A percentile compares a stretch with the other conserved stretches of the same genome.
These are phyloP conservation scores for Echiichthys vipera DNA, from an alignment of 2,797 vertebrate genomes.

Conservation along the genomic window DNA sequence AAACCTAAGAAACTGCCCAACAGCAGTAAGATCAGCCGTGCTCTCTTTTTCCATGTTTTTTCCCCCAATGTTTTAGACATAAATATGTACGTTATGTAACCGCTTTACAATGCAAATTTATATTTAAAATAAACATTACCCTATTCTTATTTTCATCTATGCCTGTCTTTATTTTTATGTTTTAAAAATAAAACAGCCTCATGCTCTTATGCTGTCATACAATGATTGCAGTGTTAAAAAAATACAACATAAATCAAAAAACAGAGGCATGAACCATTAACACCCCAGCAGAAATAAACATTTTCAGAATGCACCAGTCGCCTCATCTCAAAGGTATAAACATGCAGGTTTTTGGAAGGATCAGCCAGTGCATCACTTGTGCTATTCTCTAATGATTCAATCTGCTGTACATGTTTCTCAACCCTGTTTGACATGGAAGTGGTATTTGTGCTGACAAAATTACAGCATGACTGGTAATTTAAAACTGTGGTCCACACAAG, in stretches of 20 bases:
- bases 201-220: no score
- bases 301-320: neutral
- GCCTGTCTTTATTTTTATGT: neutral
- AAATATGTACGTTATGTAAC: no score
- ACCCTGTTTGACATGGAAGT: neutral
- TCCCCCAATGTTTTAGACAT: no score
- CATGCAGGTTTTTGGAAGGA: neutral
- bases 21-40: no score
- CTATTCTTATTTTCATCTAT: neutral
- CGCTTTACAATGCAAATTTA: neutral
- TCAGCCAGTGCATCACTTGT: neutral
- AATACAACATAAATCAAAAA: neutral
- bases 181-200: no score
- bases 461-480: neutral
- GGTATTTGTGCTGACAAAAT: neutral
- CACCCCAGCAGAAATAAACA: no score
- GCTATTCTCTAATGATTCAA: neutral
- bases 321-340: neutral
- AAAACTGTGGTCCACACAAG: neutral
- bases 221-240: no score
- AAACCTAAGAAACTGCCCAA: neutral
- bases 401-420: neutral
- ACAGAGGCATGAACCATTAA: no score
- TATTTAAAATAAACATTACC: neutral
- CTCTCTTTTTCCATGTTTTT: no score